Evolutionary conservation across 2,888 invertebrate genomes (phyloP), one percentile per base, ranked within the genome.

Genomic region (Eudasyphora cyanicolor): DNA sequence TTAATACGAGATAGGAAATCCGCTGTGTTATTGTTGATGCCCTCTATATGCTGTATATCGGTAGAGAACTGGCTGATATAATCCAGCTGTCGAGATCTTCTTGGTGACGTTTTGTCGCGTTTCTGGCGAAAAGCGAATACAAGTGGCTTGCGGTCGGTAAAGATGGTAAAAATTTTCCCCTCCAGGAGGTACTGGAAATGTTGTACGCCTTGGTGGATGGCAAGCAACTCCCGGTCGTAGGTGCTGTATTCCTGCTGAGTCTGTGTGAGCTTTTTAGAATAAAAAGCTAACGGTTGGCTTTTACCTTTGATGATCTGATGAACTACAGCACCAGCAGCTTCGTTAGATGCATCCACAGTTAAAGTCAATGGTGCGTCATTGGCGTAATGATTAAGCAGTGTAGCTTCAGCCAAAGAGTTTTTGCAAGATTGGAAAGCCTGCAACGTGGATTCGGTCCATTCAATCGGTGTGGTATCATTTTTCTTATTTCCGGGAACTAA

Each of bases 161-260:
- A 87, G 0, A 91, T 87, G 0, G 75, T 86, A 54, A 90, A 84
- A 92, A 92, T 6, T 42, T 78, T 73, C 5, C 76, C 84, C n/a
- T 84, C 81, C 1, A 84, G 45, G 14, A 62, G 2, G 27, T 74
- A 77, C n/a, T 76, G 45, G 32, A 82, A 81, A 62, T 79, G 79
- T n/a, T 74, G 29, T 5, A 81, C 71, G 3, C 57, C 83, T 45
- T 79, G 79, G 35, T 57, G 78, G 12, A 85, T 67, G 0, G 80
- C 82, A 10, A 60, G 17, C 7, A 85, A 6, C n/a, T 83, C 77
- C 0, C 82, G 62, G 29, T 78, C 77, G 45, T 80, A 85, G 4
- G 79, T 70, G 51, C 67, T 80, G 49, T 82, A n/a, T n/a, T n/a
- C n/a, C n/a, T n/a, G n/a, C n/a, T n/a, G n/a, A n/a, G n/a, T n/a